Percentiles rank a stretch among this genome's conserved stretches.
Conservation (phyloP, 2,797 vertebrate species). For the Molothrus ater region DNA sequence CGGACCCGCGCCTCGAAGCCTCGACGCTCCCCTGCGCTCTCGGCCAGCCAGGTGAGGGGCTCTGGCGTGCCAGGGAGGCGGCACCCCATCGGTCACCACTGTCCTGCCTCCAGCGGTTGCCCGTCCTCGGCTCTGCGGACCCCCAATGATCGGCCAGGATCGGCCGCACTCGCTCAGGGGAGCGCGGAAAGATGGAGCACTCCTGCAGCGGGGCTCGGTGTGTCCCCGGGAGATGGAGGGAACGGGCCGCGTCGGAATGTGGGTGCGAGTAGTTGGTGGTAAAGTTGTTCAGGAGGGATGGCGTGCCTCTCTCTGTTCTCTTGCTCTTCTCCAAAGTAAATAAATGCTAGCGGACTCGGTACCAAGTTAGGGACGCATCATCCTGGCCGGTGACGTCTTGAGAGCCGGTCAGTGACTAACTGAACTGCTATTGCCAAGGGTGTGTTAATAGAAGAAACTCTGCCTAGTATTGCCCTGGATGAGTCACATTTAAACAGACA, state of each 20-base stretch:
- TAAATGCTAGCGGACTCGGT: not conserved
- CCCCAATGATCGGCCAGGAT: not conserved
- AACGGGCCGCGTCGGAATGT: not conserved
- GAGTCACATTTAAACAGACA: conserved; percentile 44
- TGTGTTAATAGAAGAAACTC: conserved; percentile 33
- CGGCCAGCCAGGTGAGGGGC: not conserved
- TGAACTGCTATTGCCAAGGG: conserved; percentile 47
- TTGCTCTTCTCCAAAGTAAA: not conserved
- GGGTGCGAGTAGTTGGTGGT: not conserved
- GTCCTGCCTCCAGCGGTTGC: not conserved
- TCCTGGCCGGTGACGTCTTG: conserved; percentile 2
- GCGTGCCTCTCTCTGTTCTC: not conserved
- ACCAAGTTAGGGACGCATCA: not conserved
- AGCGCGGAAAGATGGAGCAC: rapidly evolving
- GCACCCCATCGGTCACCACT: rapidly evolving
- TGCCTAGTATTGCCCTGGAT: conserved; percentile 41
- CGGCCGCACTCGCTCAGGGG: rapidly evolving
- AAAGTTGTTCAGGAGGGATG: not conserved
- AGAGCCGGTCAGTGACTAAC: conserved; percentile 48
- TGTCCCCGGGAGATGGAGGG: not conserved
- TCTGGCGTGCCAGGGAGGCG: not conserved
- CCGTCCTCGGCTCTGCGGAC: not conserved
- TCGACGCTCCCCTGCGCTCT: not conserved
- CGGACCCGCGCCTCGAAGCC: not conserved
- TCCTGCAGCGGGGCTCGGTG: not conserved